These are phyloP conservation scores for Scaptomyza montana DNA, from an alignment of 1,140 invertebrate species.

Conservation along the genomic window DNA sequence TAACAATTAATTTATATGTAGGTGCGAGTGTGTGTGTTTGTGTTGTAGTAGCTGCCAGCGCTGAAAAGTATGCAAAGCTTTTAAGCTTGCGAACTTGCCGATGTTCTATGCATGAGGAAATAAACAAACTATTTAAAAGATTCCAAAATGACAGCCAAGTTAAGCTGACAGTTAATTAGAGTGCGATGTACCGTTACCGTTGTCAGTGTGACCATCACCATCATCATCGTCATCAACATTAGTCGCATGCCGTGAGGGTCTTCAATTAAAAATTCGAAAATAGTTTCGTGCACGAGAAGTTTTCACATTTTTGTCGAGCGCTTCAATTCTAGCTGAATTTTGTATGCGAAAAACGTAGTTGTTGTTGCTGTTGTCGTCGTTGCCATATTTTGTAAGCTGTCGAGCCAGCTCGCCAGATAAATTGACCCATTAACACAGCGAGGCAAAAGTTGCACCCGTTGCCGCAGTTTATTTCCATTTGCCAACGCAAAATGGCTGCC, in stretches of 20 bases:
- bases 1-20: neutral
- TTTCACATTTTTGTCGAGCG: constrained; percentile 40
- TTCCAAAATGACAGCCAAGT: constrained; percentile 55
- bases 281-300: constrained; percentile 53
- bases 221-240: neutral
- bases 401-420: constrained; percentile 52
- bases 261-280: constrained; percentile 71
- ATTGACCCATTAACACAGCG: constrained; percentile 73
- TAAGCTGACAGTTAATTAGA: constrained; percentile 62
- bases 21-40: too few relatives aligned
- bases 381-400: constrained; percentile 66
- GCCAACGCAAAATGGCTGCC: constrained; percentile 41
- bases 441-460: constrained; percentile 48
- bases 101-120: neutral
- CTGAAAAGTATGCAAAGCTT: constrained; percentile 8
- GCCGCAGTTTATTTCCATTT: constrained; percentile 48
- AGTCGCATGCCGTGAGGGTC: constrained; percentile 39
- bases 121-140: constrained; percentile 25
- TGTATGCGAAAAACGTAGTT: constrained; percentile 11
- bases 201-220: constrained; percentile 17
- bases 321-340: constrained; percentile 34
- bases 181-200: constrained; percentile 5
- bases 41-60: neutral
- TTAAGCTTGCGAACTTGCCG: constrained; percentile 3
- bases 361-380: constrained; percentile 20